Evolutionary conservation across 1,140 invertebrate species (phyloP), one percentile per base, ranked within the genome.

Genomic region (Formica exsecta): DNA sequence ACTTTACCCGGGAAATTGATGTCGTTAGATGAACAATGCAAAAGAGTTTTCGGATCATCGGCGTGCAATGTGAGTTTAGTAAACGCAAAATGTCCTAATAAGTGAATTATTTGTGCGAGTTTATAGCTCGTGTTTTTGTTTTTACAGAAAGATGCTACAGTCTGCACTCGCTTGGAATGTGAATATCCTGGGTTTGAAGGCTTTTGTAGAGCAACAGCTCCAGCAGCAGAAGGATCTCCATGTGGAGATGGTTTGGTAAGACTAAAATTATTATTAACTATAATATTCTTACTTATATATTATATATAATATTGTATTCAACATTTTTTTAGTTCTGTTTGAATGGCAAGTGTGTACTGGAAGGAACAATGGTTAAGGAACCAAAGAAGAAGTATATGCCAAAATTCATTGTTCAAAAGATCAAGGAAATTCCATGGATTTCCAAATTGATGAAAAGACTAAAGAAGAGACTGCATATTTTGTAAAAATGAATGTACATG

Each of bases 211-310:
- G 97, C 98, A 71, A 98, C 98, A 94, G 95, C 98, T 87, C 97
- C 98, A 6, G 98, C 98, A 16, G 98, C 98, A 7, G 98, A 99
- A 95, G 98, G 98, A n/a, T 98, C 98, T 8, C 95, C 97, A 1
- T 99, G 98, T 94, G 98, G 98, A 25, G 97, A 98, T 94, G 97
- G 97, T 91, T 97, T 98, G 95, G 98, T 98, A 96, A 95, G 93
- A 51, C 16, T 84, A 65, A 16, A 57, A 51, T 71, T 61, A 32
- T 25, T 65, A 61, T 71, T 19, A 41, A 54, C 7, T n/a, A 44
- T 16, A 57, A 32, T 22, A 22, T 22, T 0, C 22, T 22, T 22
- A 22, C 22, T 22, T 22, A 22, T 22, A 22, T 22, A 22, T 22
- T 22, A 68, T 66, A 32, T 32, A 32, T 81, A 19, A 51, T 51